These are phyloP conservation scores for Haliclona indistincta DNA, from an alignment of 37 sponge, comb jelly and placozoan species.

Conservation along the genomic window DNA sequence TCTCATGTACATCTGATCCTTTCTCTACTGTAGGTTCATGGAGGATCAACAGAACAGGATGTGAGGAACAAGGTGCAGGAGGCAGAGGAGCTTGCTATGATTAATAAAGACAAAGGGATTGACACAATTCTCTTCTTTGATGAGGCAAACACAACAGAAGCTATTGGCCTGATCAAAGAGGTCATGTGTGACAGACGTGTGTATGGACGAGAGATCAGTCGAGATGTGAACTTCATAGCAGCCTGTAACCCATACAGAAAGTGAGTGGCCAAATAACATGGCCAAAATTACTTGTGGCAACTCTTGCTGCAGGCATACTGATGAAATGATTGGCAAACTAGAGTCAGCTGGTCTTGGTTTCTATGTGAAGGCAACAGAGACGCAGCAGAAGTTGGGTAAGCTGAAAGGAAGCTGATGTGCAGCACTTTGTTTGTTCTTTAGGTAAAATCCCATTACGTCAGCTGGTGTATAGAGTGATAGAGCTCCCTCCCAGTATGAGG, in stretches of 20 bases:
- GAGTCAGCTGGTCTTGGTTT: slow-evolving; percentile 82
- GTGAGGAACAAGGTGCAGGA: slow-evolving; percentile 42
- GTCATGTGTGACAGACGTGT: slow-evolving; percentile 89
- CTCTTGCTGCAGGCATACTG: slow-evolving; percentile 33
- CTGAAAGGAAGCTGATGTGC: neutral
- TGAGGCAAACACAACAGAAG: slow-evolving; percentile 93
- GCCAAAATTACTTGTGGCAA: too few species aligned
- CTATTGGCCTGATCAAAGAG: slow-evolving; percentile 91
- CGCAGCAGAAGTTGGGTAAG: slow-evolving; percentile 49
- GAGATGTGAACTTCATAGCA: slow-evolving; percentile 84
- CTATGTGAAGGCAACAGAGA: slow-evolving; percentile 46
- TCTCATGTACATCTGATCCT: too few species aligned
- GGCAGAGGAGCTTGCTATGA: slow-evolving; percentile 57
- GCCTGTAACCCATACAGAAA: slow-evolving; percentile 91
- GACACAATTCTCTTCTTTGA: slow-evolving; percentile 93
- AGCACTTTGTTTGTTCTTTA: slow-evolving; percentile 3
- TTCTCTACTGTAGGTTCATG: too few species aligned
- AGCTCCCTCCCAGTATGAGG: slow-evolving; percentile 91
- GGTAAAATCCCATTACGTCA: slow-evolving; percentile 89
- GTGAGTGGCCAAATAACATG: too few species aligned
- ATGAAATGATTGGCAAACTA: slow-evolving; percentile 72
- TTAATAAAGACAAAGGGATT: slow-evolving; percentile 15
- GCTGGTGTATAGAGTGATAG: slow-evolving; percentile 93
- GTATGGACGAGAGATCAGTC: slow-evolving; percentile 50
- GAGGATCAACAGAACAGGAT: slow-evolving; percentile 73